Evolutionary conservation across 1,140 invertebrate species (phyloP).

Genomic region (Anastrepha ludens): DNA sequence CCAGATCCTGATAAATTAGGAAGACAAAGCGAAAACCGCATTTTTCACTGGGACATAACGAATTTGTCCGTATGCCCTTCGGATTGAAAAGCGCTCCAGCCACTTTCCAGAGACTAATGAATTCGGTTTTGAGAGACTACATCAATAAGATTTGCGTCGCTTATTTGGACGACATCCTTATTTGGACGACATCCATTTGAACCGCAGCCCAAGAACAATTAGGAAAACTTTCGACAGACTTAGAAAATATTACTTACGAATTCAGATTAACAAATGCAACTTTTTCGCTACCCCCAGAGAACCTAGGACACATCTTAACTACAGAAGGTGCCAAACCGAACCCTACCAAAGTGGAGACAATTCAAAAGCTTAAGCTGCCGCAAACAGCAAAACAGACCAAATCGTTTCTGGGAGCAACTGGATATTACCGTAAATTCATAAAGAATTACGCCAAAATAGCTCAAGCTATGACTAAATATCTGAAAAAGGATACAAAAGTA

Average conservation of each 20-base stretch:
- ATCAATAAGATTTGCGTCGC: slow-evolving; percentile 64
- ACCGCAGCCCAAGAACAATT: slow-evolving; percentile 65
- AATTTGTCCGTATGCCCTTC: slow-evolving; percentile 68
- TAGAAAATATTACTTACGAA: slow-evolving; percentile 58
- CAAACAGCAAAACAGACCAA: not conserved
- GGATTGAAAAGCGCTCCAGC: slow-evolving; percentile 71
- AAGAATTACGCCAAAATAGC: slow-evolving; percentile 63
- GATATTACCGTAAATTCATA: slow-evolving; percentile 61
- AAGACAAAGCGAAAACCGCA: slow-evolving; percentile 56
- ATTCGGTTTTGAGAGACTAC: slow-evolving; percentile 65
- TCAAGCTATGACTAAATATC: slow-evolving; percentile 61
- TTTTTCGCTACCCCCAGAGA: not conserved
- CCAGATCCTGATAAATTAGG: slow-evolving; percentile 60
- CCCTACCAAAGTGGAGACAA: not conserved
- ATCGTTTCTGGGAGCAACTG: slow-evolving; percentile 55
- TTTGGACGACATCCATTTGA: slow-evolving; percentile 60
- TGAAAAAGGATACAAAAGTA: slow-evolving; percentile 59
- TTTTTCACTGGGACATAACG: slow-evolving; percentile 57
- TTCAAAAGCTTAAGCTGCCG: not conserved
- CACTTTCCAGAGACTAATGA: slow-evolving; percentile 74
- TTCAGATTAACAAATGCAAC: slow-evolving; percentile 63
- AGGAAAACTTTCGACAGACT: slow-evolving; percentile 71
- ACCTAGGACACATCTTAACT: slow-evolving; percentile 6
- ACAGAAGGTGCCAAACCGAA: not conserved
- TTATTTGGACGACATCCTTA: slow-evolving; percentile 70